Evolutionary conservation across 2,797 vertebrate species (phyloP), one percentile per base, ranked within the genome.

Genomic region (Gila robusta): DNA sequence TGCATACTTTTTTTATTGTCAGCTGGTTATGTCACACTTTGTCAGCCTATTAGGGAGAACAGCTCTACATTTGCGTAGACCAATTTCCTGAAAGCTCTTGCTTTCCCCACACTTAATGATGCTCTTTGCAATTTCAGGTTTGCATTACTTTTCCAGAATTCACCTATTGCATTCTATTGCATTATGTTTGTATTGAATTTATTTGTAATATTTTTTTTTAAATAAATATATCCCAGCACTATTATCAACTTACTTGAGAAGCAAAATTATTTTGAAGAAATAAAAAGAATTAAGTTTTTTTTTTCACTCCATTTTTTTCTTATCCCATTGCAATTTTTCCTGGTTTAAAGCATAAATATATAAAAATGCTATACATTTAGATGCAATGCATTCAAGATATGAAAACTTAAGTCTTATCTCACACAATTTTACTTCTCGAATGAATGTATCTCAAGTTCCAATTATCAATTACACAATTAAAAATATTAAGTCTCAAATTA

Each of bases 21-120:
- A 56, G 56, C 79, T 79, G 35, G 19, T 52, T 85, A 23, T 72
- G 47, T 41, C 14, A 35, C 21, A 81, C n/a, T 64, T 72, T 54
- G 41, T 73, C 44, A 56, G 26, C 37, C 49, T 77, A n/a, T 52
- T 37, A 72, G 52, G 23, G 6, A 79, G 26, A 49, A 41, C 52
- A 26, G 11, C 37, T 17, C 21, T 52, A 69, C 23, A 74, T 56
- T 82, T 81, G 19, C 47, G 70, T 83, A 83, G 37, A 17, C 21
- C 23, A 32, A 59, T 76, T 81, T 14, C 54, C 52, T 67, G 4
- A 85, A 85, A 62, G 52, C 39, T 2, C 28, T 76, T 54, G 3
- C 44, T 70, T 69, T 19, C 11, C 6, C 21, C 39, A 35, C 17
- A 67, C 35, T 85, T 82, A 76, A 56, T 70, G 39, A 56, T 70